These are phyloP conservation scores for Tipula confusa DNA, from an alignment of 2,888 invertebrate species.

Conservation along the genomic window DNA sequence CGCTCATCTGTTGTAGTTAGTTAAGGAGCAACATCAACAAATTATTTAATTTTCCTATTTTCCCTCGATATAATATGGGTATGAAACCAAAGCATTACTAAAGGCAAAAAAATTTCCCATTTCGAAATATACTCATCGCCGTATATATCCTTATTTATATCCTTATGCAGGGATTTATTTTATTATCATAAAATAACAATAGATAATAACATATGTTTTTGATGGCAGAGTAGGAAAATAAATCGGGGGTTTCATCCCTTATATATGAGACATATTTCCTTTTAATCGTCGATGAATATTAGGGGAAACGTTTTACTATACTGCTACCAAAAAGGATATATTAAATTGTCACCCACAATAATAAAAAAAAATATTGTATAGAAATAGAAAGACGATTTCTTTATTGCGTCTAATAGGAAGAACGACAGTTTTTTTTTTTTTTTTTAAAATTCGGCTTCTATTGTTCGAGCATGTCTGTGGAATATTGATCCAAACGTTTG, in stretches of 20 bases:
- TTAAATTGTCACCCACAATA: neutral
- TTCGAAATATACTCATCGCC: neutral
- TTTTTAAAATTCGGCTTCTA: neutral
- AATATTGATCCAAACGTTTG: neutral
- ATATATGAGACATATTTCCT: neutral
- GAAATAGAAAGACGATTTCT: neutral
- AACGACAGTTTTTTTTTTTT: neutral
- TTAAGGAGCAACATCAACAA: neutral
- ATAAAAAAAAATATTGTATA: neutral
- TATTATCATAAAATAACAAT: constrained; percentile 25
- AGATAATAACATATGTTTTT: constrained; percentile 25
- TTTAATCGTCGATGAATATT: neutral
- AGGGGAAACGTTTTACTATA: neutral
- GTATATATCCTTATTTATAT: neutral
- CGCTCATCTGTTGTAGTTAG: neutral
- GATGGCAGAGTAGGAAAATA: neutral
- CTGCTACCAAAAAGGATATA: neutral
- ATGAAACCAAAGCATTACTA: neutral
- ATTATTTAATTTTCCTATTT: neutral
- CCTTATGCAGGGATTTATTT: neutral
- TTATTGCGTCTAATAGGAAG: neutral
- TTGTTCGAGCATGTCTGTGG: neutral
- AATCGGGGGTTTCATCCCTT: neutral
- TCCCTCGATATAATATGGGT: neutral
- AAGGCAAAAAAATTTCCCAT: neutral